phyloP scores from a whole-genome alignment of 2,888 invertebrate species.

The Leptarthrus brevirostris region DNA sequence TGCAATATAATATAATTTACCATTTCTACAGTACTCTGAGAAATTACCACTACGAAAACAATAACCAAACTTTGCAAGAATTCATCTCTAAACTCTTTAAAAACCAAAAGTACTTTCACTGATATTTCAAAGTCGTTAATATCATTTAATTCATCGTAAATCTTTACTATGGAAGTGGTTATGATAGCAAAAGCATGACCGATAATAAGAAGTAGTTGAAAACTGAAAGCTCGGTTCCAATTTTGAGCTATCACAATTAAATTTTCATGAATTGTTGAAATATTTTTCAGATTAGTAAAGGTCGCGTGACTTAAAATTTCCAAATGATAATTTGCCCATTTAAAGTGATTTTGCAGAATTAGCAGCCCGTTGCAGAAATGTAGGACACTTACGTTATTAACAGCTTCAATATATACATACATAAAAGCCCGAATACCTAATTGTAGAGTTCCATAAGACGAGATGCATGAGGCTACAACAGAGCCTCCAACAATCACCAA shows the following conservation, averaged over 20 bases:
- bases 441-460: neutral
- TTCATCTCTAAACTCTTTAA: slow-evolving; percentile 33
- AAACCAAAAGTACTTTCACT: neutral
- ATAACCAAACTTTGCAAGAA: slow-evolving; percentile 16
- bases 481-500: neutral
- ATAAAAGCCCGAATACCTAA: neutral
- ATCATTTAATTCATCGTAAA: slow-evolving; percentile 6
- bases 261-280: neutral
- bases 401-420: slow-evolving; percentile 21
- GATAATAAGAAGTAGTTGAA: slow-evolving; percentile 15
- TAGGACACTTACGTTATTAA: slow-evolving; percentile 19
- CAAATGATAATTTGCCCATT: neutral
- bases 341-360: slow-evolving; percentile 12
- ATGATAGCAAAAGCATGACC: slow-evolving; percentile 19
- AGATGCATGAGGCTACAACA: neutral
- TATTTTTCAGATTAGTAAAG: neutral
- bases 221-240: slow-evolving; percentile 15
- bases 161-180: slow-evolving; percentile 17
- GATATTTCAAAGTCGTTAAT: too few relatives aligned
- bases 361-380: slow-evolving; percentile 34
- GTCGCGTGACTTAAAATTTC: neutral
- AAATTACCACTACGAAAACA: neutral
- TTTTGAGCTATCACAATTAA: slow-evolving; percentile 1
- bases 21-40: neutral
- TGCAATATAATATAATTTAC: neutral